phyloP scores from a whole-genome alignment of 1,140 invertebrate genomes.

The Aphaenogaster floridana region DNA sequence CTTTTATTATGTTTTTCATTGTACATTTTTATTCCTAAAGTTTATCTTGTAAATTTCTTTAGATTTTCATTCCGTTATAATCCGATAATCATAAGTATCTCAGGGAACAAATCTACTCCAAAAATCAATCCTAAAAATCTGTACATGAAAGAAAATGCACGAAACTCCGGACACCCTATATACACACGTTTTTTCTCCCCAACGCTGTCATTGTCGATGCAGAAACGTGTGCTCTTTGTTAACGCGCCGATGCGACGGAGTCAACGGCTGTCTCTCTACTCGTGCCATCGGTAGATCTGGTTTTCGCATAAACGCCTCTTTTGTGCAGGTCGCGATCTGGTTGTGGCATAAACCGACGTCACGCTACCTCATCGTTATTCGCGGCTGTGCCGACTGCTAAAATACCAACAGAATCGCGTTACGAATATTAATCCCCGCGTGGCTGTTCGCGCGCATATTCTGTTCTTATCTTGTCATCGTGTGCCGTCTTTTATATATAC shows the following conservation, averaged over 20 bases:
- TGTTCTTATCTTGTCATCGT: background rate
- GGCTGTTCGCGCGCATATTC: background rate
- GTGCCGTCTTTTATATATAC: background rate
- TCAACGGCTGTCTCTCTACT: slow-evolving; percentile 69
- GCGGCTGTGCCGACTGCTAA: slow-evolving; percentile 12
- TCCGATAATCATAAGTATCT: background rate
- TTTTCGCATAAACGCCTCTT: slow-evolving; percentile 74
- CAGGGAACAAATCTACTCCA: background rate
- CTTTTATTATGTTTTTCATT: background rate
- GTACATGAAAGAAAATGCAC: background rate
- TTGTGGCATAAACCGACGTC: slow-evolving; percentile 50
- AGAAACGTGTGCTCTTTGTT: slow-evolving; percentile 69
- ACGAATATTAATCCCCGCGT: slow-evolving; percentile 48
- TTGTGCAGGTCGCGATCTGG: slow-evolving; percentile 65
- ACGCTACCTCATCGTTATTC: slow-evolving; percentile 64
- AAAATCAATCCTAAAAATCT: background rate
- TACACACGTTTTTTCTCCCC: background rate
- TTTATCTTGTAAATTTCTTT: background rate
- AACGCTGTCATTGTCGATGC: slow-evolving; percentile 70
- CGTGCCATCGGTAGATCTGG: slow-evolving; percentile 74
- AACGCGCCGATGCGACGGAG: slow-evolving; percentile 60
- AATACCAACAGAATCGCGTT: slow-evolving; percentile 57
- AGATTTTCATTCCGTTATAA: background rate
- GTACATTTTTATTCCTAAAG: background rate
- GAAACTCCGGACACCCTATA: slow-evolving; percentile 24